Percentiles rank a stretch among this genome's conserved stretches.
Evolutionary conservation across 92 coral and sea anemone species (phyloP).

Genomic region (Paragorgia papillata): DNA sequence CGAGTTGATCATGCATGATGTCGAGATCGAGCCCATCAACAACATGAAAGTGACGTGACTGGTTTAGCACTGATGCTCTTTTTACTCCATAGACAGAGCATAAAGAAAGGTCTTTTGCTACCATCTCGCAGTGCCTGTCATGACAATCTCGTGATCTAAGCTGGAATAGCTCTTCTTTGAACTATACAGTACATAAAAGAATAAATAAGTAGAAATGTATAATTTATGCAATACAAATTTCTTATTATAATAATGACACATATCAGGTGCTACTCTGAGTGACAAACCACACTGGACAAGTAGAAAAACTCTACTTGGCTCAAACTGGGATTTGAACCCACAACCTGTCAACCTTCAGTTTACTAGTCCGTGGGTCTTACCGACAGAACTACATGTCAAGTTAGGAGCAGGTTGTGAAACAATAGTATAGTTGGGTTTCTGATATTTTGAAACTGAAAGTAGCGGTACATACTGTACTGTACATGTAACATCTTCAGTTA

Average conservation of each 20-base stretch:
- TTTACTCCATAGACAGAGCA: conserved; percentile 61
- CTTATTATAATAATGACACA: neutral
- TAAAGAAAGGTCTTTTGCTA: conserved; percentile 47
- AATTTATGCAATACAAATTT: neutral
- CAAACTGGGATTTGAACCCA: too few relatives aligned
- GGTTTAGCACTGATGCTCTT: too few relatives aligned
- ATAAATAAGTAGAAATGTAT: neutral
- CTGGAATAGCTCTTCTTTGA: conserved; percentile 52
- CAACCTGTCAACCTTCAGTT: neutral
- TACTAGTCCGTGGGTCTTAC: too few relatives aligned
- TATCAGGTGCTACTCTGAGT: too few relatives aligned
- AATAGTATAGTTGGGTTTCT: too few relatives aligned
- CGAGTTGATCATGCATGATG: conserved; percentile 79
- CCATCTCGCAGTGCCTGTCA: conserved; percentile 60
- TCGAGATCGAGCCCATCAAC: conserved; percentile 65
- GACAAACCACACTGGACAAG: too few relatives aligned
- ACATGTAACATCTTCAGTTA: too few relatives aligned
- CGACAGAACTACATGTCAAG: too few relatives aligned
- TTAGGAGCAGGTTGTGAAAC: too few relatives aligned
- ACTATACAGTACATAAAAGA: conserved; percentile 39
- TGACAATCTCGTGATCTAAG: conserved; percentile 58
- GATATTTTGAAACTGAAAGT: too few relatives aligned
- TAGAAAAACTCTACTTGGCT: too few relatives aligned
- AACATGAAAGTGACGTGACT: conserved; percentile 63
- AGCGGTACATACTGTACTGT: too few relatives aligned